phyloP scores from a whole-genome alignment of 2,797 vertebrate species.

The Takifugu ocellatus region DNA sequence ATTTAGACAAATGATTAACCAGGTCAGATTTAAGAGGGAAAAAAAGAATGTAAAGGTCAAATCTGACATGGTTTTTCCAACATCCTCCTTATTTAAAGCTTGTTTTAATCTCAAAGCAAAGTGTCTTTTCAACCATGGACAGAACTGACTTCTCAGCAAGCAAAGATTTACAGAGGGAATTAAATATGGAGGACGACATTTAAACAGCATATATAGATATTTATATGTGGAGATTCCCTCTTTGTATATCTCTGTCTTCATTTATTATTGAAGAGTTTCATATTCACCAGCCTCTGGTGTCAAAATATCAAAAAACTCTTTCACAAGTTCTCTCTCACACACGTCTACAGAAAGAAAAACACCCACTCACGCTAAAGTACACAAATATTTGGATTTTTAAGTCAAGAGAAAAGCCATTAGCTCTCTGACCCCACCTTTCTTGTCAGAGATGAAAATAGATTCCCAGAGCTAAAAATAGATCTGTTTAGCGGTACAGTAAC shows the following conservation, averaged over 20 bases:
- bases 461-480: slow-evolving; percentile 98
- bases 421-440: slow-evolving; percentile 41
- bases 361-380: slow-evolving; percentile 66
- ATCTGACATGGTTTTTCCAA: slow-evolving; percentile 1
- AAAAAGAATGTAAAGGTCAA: slow-evolving; percentile 1
- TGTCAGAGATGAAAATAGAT: slow-evolving; percentile 78
- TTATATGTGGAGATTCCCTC: slow-evolving; percentile 51
- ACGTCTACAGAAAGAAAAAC: slow-evolving; percentile 45
- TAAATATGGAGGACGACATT: slow-evolving; percentile 64
- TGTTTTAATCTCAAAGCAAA: slow-evolving; percentile 6
- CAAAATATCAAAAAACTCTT: slow-evolving; percentile 59
- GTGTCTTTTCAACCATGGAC: slow-evolving; percentile 37
- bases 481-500: slow-evolving; percentile 78
- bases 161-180: slow-evolving; percentile 36
- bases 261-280: slow-evolving; percentile 48
- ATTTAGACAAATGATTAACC: not conserved
- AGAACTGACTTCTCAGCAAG: slow-evolving; percentile 40
- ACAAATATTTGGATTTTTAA: slow-evolving; percentile 73
- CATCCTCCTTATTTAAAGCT: slow-evolving; percentile 20
- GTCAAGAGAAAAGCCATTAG: slow-evolving; percentile 57
- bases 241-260: slow-evolving; percentile 32
- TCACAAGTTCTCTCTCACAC: slow-evolving; percentile 47
- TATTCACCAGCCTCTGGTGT: slow-evolving; percentile 66
- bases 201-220: slow-evolving; percentile 52
- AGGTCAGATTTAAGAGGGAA: not conserved